Percentiles rank a stretch among this genome's conserved stretches.
phyloP scores from a whole-genome alignment of 2,113 vertebrate genomes.

The Dipodomys stephensi region DNA sequence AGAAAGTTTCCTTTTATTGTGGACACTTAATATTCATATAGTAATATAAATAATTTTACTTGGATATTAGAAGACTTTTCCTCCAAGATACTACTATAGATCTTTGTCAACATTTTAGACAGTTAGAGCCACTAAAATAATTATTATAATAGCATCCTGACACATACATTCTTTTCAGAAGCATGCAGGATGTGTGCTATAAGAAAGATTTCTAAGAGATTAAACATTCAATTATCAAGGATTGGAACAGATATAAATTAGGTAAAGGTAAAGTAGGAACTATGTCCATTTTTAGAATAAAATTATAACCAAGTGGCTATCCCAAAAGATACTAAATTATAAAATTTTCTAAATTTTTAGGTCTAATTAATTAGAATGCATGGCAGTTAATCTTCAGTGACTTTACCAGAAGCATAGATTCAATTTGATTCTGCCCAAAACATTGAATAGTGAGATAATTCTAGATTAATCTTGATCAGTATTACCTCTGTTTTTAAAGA shows the following conservation, averaged over 20 bases:
- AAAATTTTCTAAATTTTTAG: not conserved
- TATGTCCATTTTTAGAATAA: not conserved
- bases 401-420: not conserved
- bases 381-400: not conserved
- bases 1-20: not conserved
- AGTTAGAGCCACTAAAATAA: not conserved
- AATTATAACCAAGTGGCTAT: not conserved
- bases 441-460: not conserved
- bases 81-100: not conserved
- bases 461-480: not conserved
- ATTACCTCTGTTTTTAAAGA: not conserved
- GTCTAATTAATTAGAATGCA: not conserved
- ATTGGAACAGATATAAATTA: not conserved
- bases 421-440: not conserved
- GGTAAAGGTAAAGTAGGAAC: not conserved
- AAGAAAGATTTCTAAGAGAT: not conserved
- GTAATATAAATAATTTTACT: conserved; percentile 10
- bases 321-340: not conserved
- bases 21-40: not conserved
- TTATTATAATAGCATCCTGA: not conserved
- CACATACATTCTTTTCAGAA: not conserved
- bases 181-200: not conserved
- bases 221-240: not conserved
- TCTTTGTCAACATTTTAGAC: conserved; percentile 12
- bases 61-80: not conserved